Evolutionary conservation across 2,797 vertebrate genomes (phyloP).

Genomic region (Pteropus rufus): DNA sequence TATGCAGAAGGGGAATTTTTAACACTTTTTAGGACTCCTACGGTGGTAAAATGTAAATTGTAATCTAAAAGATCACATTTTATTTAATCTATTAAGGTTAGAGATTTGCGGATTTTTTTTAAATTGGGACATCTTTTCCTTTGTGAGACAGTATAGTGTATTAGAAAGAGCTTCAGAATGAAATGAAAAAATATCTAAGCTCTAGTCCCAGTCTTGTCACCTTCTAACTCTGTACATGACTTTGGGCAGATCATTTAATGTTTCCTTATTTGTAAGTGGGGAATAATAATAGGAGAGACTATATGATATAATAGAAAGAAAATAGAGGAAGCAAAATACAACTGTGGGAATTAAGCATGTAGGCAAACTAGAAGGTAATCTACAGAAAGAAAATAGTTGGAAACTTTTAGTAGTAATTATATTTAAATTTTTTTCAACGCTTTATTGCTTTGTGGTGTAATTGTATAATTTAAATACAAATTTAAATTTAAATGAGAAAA

Average conservation of each 20-base stretch:
- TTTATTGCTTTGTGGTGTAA: neutral
- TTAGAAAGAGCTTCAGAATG: neutral
- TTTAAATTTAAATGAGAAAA: neutral
- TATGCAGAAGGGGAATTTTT: constrained; percentile 45
- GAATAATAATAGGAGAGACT: neutral
- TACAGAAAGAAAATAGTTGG: neutral
- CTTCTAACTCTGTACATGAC: neutral
- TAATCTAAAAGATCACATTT: constrained; percentile 36
- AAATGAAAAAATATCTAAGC: neutral
- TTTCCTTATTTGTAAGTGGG: neutral
- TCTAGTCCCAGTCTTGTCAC: neutral
- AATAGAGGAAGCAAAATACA: neutral
- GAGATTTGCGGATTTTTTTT: neutral
- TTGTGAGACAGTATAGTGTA: neutral
- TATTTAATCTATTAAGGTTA: constrained; percentile 55
- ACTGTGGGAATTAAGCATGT: constrained; percentile 4
- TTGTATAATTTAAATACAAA: neutral
- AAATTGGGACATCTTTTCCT: constrained; percentile 4
- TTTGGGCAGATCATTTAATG: neutral
- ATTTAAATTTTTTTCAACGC: neutral
- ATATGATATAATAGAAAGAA: constrained; percentile 1
- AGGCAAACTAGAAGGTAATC: neutral
- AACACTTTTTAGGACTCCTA: constrained; percentile 39
- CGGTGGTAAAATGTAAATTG: constrained; percentile 5
- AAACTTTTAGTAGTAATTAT: neutral